phyloP scores from a whole-genome alignment of 2,888 invertebrate genomes.

The Mellilla xanthometata region DNA sequence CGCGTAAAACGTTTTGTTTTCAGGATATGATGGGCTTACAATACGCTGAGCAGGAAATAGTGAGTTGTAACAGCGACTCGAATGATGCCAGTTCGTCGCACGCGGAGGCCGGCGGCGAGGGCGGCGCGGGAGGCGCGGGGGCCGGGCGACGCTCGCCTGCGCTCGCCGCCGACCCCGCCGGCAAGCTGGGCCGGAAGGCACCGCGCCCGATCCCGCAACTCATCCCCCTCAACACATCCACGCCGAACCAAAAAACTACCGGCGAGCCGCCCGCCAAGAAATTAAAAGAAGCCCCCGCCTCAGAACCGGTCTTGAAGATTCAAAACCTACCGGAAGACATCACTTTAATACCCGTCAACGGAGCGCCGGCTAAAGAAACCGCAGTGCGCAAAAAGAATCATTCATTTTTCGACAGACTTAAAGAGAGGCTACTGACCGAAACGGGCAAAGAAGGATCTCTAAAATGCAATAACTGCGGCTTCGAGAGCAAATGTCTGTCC shows the following conservation, averaged over 20 bases:
- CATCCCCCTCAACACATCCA: slow-evolving; percentile 85
- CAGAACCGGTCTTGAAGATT: slow-evolving; percentile 38
- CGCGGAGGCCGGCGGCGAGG: slow-evolving; percentile 45
- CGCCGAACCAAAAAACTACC: slow-evolving; percentile 63
- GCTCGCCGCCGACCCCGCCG: slow-evolving; percentile 52
- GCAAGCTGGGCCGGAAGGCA: slow-evolving; percentile 59
- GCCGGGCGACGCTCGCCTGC: slow-evolving; percentile 46
- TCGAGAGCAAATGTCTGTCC: slow-evolving; percentile 90
- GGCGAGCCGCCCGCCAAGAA: slow-evolving; percentile 73
- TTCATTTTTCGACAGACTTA: slow-evolving; percentile 92
- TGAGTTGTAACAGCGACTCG: slow-evolving; percentile 69
- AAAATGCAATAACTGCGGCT: slow-evolving; percentile 87
- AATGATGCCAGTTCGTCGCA: slow-evolving; percentile 61
- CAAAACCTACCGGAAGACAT: slow-evolving; percentile 56
- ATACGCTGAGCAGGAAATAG: slow-evolving; percentile 62
- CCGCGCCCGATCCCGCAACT: slow-evolving; percentile 88
- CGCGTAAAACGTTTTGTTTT: slow-evolving; percentile 41
- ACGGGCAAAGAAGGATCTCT: slow-evolving; percentile 86
- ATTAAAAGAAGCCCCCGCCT: slow-evolving; percentile 53
- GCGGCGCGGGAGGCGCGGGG: slow-evolving; percentile 49
- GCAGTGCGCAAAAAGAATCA: slow-evolving; percentile 84
- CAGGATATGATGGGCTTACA: slow-evolving; percentile 70
- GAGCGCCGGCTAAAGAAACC: slow-evolving; percentile 50
- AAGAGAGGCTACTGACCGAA: slow-evolving; percentile 87
- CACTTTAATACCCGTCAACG: slow-evolving; percentile 52